Evolutionary conservation across 53 echinoderm and acorn worm genomes (phyloP).

Genomic region (Antedon mediterranea): DNA sequence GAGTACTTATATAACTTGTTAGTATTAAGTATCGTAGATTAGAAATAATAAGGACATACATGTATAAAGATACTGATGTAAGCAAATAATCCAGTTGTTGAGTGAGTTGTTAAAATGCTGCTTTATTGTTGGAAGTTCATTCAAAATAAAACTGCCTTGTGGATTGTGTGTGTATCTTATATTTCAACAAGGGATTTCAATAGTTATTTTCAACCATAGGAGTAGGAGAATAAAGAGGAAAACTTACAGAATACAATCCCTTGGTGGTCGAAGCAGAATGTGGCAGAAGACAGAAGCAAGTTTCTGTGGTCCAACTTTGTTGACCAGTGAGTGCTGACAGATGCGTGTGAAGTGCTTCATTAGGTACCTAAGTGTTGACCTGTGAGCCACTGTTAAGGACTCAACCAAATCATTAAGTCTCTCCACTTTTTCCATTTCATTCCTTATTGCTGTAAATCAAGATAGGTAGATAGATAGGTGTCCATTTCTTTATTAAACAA

Average conservation of each 20-base stretch:
- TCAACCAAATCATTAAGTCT: constrained; percentile 40
- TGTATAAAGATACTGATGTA: too few relatives aligned
- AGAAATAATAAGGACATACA: too few relatives aligned
- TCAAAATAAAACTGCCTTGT: neutral
- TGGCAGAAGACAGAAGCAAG: constrained; percentile 84
- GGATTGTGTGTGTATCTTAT: too few relatives aligned
- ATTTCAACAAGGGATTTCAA: too few relatives aligned
- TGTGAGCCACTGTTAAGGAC: constrained; percentile 42
- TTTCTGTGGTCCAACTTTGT: constrained; percentile 53
- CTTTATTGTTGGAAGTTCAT: too few relatives aligned
- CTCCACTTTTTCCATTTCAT: constrained; percentile 29
- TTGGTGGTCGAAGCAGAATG: constrained; percentile 71
- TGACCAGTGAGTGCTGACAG: constrained; percentile 26
- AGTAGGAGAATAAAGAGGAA: too few relatives aligned
- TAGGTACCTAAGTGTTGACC: constrained; percentile 54
- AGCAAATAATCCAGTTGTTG: too few relatives aligned
- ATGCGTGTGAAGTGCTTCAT: constrained; percentile 86
- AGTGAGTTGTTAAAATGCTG: too few relatives aligned
- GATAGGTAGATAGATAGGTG: neutral
- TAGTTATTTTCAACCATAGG: too few relatives aligned
- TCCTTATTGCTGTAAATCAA: constrained; percentile 11
- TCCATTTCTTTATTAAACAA: neutral
- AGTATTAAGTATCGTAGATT: too few relatives aligned
- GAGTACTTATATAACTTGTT: too few relatives aligned
- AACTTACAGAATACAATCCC: constrained; percentile 73